Evolutionary conservation across 2,888 invertebrate genomes (phyloP), one percentile per base, ranked within the genome.

Genomic region (Isoperla grammatica): DNA sequence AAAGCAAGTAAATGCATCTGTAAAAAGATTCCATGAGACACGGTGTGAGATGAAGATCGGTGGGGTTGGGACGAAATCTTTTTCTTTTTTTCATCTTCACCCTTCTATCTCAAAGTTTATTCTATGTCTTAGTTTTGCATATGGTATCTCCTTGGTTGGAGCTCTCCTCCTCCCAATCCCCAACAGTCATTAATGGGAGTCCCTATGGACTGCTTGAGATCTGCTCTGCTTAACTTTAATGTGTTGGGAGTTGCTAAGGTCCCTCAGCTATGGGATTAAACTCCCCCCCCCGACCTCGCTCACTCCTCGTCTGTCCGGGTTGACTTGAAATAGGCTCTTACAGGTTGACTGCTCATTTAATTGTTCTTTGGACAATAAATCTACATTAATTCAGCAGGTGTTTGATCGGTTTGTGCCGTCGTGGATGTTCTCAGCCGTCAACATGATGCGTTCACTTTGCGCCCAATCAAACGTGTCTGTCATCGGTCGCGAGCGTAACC

Each of bases 191-290:
- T 62, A 61, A 61, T 62, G 64, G 61, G 37, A 17, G 49, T 56
- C 64, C 60, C 61, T 15, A 11, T 57, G 62, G 64, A 61, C 62
- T 59, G 60, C 62, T 62, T 62, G 62, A 64, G 62, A 64, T 64
- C 62, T 64, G 64, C 64, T 61, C 64, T 64, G 64, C 64, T 64
- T 64, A 64, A 64, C 64, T 64, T 64, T 64, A 64, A 64, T 64
- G 64, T 60, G 64, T 54, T 62, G 64, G 64, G 64, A 64, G 62
- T 64, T 62, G 61, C 60, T 55, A 35, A 49, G 57, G 60, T 62
- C 64, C 64, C 64, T 53, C 54, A 54, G 62, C 64, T 56, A 45
- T 54, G 60, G 64, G 64, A 64, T 64, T 64, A 64, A 62, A 62
- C 64, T 61, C 59, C 46, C 61, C 42, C 54, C 56, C 58, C 19